Conservation (phyloP, 2,888 invertebrate species). For the Diadegma fenestrale region DNA sequence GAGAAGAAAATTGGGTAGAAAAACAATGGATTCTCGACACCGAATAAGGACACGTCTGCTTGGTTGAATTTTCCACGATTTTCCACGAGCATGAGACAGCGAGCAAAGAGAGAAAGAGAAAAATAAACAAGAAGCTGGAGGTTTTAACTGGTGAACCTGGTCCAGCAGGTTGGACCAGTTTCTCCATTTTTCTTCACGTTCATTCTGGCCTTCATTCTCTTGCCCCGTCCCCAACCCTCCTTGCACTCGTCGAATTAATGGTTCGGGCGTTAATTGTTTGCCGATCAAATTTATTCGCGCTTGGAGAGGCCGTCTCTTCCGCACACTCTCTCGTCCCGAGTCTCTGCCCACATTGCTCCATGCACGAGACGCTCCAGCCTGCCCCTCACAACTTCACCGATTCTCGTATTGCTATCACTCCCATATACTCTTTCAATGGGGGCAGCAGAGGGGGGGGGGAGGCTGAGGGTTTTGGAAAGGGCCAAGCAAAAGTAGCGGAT, state of each 20-base stretch:
- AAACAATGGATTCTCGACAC: constrained; percentile 48
- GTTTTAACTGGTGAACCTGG: constrained; percentile 50
- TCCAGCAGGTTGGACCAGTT: neutral
- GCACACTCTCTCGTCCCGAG: neutral
- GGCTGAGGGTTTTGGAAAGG: neutral
- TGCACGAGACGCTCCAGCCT: no score
- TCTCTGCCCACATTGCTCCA: neutral
- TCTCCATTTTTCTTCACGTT: constrained; percentile 70
- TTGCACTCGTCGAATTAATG: constrained; percentile 67
- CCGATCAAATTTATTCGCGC: constrained; percentile 76
- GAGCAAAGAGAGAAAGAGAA: constrained; percentile 4
- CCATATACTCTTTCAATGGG: constrained; percentile 70
- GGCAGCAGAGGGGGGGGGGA: constrained; percentile 50
- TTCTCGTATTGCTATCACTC: constrained; percentile 51
- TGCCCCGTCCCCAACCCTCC: neutral
- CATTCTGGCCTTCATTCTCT: constrained; percentile 39
- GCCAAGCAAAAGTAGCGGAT: neutral
- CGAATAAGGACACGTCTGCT: constrained; percentile 50
- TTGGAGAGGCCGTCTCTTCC: constrained; percentile 57
- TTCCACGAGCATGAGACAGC: constrained; percentile 30
- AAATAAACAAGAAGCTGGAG: constrained; percentile 3
- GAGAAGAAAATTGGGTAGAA: constrained; percentile 33
- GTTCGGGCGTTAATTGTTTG: constrained; percentile 75
- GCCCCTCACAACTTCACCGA: no score
- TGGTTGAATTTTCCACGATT: constrained; percentile 39